These are phyloP conservation scores for Lochmaea capreae DNA, from an alignment of 2,888 invertebrate genomes.

Conservation along the genomic window DNA sequence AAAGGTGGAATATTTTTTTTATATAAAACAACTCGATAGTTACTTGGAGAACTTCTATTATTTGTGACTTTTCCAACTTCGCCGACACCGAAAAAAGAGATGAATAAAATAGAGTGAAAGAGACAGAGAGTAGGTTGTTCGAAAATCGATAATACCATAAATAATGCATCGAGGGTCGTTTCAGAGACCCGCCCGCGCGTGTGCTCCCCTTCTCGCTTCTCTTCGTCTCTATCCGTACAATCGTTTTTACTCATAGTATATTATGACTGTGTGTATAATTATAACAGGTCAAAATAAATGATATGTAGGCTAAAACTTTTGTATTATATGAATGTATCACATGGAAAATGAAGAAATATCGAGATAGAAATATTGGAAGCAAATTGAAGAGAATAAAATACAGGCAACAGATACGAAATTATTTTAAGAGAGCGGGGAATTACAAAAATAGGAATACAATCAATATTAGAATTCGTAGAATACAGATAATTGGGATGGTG, in stretches of 20 bases:
- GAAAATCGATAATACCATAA: slow-evolving; percentile 59
- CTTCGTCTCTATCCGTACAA: background rate
- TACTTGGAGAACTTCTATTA: background rate
- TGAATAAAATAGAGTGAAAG: slow-evolving; percentile 29
- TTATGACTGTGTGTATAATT: slow-evolving; percentile 12
- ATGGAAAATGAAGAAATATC: too few relatives aligned
- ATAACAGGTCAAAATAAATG: slow-evolving; percentile 13
- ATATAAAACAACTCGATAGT: too few relatives aligned
- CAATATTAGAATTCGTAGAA: too few relatives aligned
- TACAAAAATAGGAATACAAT: too few relatives aligned
- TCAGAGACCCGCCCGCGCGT: slow-evolving; percentile 36
- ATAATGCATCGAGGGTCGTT: slow-evolving; percentile 55
- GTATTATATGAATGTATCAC: background rate
- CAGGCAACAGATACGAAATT: too few relatives aligned
- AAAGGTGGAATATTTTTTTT: too few relatives aligned
- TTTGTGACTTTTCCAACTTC: background rate
- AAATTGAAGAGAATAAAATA: too few relatives aligned
- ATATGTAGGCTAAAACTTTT: background rate
- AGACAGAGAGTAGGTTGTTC: slow-evolving; percentile 46
- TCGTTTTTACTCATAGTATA: slow-evolving; percentile 11
- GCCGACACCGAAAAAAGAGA: slow-evolving; percentile 22
- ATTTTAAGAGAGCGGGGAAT: too few relatives aligned
- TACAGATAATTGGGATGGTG: too few relatives aligned
- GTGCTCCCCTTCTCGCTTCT: slow-evolving; percentile 21
- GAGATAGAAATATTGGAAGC: too few relatives aligned